Percentiles rank a stretch among this genome's conserved stretches.
Evolutionary conservation across 2,113 vertebrate species (phyloP).

Genomic region (Pitta sordida): DNA sequence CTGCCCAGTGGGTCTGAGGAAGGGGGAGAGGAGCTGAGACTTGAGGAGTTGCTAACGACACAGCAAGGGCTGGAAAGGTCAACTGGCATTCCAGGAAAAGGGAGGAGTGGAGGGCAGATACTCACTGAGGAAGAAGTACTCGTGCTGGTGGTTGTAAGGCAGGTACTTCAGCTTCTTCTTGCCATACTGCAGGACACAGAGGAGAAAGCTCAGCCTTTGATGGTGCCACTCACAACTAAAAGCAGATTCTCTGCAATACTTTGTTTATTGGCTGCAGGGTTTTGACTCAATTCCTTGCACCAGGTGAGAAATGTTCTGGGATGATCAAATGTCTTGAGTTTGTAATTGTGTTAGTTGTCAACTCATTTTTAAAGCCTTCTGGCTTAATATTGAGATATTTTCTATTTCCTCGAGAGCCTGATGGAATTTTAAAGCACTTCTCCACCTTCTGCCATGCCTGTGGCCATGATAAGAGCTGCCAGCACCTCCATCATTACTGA

Average conservation of each 20-base stretch:
- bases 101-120: neutral
- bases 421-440: neutral
- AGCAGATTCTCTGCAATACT: neutral
- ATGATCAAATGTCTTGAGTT: neutral
- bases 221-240: neutral
- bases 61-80: neutral
- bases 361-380: neutral
- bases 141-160: slow-evolving; percentile 89
- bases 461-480: neutral
- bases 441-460: neutral
- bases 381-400: neutral
- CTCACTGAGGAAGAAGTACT: slow-evolving; percentile 94
- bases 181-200: slow-evolving; percentile 79
- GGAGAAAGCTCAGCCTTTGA: neutral
- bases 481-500: neutral
- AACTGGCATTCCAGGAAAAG: neutral
- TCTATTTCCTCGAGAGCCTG: neutral
- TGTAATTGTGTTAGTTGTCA: neutral
- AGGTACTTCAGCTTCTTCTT: slow-evolving; percentile 89
- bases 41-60: neutral
- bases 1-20: neutral
- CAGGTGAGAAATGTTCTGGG: neutral
- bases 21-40: neutral
- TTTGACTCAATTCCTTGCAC: neutral
- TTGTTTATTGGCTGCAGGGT: neutral